Base-by-base conservation (phyloP, 1,140 invertebrate species). In the Ptiloglossa arizonensis region DNA sequence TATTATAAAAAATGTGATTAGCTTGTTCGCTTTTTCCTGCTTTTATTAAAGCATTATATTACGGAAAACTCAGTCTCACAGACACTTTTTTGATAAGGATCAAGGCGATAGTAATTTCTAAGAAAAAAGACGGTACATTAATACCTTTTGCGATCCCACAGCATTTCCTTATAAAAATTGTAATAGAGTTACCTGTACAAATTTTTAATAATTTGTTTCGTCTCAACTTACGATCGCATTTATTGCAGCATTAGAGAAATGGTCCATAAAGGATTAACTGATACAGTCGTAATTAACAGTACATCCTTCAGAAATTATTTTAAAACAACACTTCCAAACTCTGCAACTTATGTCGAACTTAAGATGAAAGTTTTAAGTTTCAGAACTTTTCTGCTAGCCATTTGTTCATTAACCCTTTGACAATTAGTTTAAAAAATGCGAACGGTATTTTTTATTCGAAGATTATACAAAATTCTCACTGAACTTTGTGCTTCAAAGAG, bases 241-340 rank as follows among this genome's bases (percentile, higher is more conserved):
- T 75, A 75, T 69, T 69, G 66, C 63, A 59, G 27, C 52, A 24
- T 76, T 59, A 13, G 22, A 48, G 54, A 76, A 38, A 76, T 27
- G 57, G 73, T 76, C 73, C 73, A 76, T 59, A 76, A 69, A 69
- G 73, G 73, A 76, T 76, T 79, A 72, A 48, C 54, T 41, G 64
- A 76, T 69, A 76, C 32, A 76, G 44, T 76, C 44, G 27, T 63
- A 54, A 78, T 64, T 74, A 83, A 80, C 66, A 63, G 52, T 83
- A 84, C 56, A 83, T 75, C 41, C 60, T 64, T 75, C 54, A 35
- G 67, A 83, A 84, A 82, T 83, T 59, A 82, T 82, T 79, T 80
- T 71, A 83, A 84, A 82, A 83, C 41, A 75, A 75, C 48, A 73
- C 63, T 79, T 79, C 57, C 77, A 68, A 84, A 79, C 54, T 80